phyloP scores from a whole-genome alignment of 2,113 vertebrate species.

The Thermophis baileyi region DNA sequence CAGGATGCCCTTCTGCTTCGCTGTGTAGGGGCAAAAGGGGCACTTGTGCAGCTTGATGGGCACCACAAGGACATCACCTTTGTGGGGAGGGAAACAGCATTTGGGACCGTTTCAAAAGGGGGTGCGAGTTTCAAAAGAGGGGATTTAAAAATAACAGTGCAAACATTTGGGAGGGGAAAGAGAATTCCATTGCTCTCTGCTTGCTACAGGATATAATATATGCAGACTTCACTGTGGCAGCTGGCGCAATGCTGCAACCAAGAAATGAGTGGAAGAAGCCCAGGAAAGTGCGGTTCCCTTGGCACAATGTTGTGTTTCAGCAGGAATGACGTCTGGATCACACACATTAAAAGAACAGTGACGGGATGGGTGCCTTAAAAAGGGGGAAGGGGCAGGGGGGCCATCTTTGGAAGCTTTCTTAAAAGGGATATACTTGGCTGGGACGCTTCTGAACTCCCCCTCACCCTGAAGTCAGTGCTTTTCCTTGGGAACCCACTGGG shows the following conservation, averaged over 20 bases:
- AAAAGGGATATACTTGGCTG: neutral
- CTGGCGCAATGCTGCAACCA: neutral
- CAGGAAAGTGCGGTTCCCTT: neutral
- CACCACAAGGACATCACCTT: slow-evolving; percentile 89
- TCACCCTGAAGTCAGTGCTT: too few relatives aligned
- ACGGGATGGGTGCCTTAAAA: neutral
- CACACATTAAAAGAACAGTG: neutral
- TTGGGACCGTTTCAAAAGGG: accelerated
- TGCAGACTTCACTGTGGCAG: too few relatives aligned
- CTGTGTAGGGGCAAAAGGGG: slow-evolving; percentile 94
- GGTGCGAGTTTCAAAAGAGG: accelerated
- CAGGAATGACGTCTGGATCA: neutral
- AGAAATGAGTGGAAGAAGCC: neutral
- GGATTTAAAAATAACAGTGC: neutral
- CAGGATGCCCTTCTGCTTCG: slow-evolving; percentile 96
- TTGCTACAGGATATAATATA: too few relatives aligned
- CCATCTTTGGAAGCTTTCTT: neutral
- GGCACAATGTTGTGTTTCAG: neutral
- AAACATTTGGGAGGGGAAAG: neutral
- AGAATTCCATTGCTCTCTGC: neutral
- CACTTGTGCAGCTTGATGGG: slow-evolving; percentile 96
- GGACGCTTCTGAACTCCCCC: neutral
- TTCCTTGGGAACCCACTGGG: neutral
- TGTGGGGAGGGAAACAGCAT: neutral
- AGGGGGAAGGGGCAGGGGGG: neutral